Base-by-base conservation (phyloP, 2,797 vertebrate species). In the Dallia pectoralis region DNA sequence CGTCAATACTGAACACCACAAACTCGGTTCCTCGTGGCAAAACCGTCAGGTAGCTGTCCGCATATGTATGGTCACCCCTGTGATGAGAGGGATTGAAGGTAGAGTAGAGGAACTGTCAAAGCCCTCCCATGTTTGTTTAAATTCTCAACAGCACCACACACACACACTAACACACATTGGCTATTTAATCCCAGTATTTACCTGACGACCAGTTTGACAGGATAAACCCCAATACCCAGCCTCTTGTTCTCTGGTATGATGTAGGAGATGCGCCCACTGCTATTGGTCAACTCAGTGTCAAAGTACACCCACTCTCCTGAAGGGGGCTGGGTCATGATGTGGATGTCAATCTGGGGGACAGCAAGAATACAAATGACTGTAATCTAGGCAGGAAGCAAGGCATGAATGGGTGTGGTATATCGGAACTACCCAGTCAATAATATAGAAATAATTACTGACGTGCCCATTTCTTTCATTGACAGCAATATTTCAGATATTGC, bases 151-250 rank as follows among this genome's bases (percentile, higher is more conserved):
- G 12, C 53, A 59, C 22, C 53, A 59, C 12, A 11, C 22, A 27
- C 25, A 59, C 25, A 22, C 22, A 27, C 25, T 25, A 11, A 22
- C 22, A 25, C 22, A 4, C 22, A 53, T 53, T 29, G 16, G 61
- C 18, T 63, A 14, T 44, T 44, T 2, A 15, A 32, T 18, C 44
- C 40, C 32, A 6, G 32, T 27, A 70, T 36, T 0, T 85, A 99
- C 97, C 97, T 97, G 86, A 99, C 96, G 77, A 99, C 98, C 97
- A 99, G 97, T 92, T 99, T 99, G 81, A 99, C 87, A 0, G 98
- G 98, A 86, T 99, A 99, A 59, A 99, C 96, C 0, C 98, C 97
- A 0, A 99, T 94, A 29, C 96, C 96, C 84, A 99, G 91, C n/a
- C 95, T 95, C 77, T 92, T 96, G 72, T 91, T 90, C 75, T 98